A percentile compares a stretch with the other conserved stretches of the same genome.
Evolutionary conservation across 2,888 invertebrate genomes (phyloP).

Genomic region (Cataglyphis rosenhaueri): DNA sequence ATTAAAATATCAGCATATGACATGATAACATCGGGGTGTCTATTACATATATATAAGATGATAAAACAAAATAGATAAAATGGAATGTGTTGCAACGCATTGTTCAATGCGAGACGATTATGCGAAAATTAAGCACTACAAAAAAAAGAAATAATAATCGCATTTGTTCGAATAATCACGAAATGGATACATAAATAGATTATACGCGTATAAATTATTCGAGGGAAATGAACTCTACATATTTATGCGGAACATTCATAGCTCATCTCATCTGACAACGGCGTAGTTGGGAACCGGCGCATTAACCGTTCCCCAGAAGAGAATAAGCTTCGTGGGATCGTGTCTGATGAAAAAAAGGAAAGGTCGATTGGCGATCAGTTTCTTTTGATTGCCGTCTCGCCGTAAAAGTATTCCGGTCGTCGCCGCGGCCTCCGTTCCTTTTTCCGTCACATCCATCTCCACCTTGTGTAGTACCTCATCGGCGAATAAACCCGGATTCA

Average conservation of each 20-base stretch:
- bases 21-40: neutral
- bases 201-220: neutral
- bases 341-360: constrained; percentile 92
- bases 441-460: constrained; percentile 89
- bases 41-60: neutral
- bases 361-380: constrained; percentile 88
- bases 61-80: constrained; percentile 8
- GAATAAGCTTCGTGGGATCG: constrained; percentile 88
- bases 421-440: constrained; percentile 91
- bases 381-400: constrained; percentile 86
- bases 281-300: constrained; percentile 86
- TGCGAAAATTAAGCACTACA: neutral
- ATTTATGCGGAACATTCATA: neutral
- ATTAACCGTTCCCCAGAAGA: constrained; percentile 91
- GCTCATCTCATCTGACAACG: constrained; percentile 26
- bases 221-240: neutral
- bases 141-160: neutral
- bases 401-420: constrained; percentile 88
- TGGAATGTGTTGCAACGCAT: neutral
- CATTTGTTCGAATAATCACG: constrained; percentile 1
- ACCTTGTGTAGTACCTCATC: constrained; percentile 90
- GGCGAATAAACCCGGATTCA: constrained; percentile 89
- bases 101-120: neutral
- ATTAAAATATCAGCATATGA: neutral
- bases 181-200: constrained; percentile 33